These are phyloP conservation scores for Synanthedon andrenaeformis DNA, from an alignment of 2,888 invertebrate species.

Conservation along the genomic window DNA sequence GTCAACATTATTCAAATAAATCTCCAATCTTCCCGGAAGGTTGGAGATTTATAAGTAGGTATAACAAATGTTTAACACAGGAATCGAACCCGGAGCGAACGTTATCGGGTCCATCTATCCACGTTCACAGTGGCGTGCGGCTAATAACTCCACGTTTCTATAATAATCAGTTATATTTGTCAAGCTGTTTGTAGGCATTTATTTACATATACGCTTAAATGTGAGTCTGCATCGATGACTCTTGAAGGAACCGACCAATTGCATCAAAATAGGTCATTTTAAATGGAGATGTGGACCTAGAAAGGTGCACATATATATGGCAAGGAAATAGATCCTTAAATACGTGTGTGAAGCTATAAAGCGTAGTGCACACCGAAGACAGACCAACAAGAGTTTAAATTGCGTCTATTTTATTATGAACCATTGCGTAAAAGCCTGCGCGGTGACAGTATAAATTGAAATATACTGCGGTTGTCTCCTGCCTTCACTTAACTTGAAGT, in stretches of 20 bases:
- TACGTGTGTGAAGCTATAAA: not conserved
- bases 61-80: not conserved
- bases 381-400: not conserved
- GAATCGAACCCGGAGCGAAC: not conserved
- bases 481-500: constrained; percentile 25
- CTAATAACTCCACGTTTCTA: not conserved
- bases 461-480: constrained; percentile 26
- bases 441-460: constrained; percentile 18
- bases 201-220: not conserved
- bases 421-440: not conserved
- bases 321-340: too few species aligned
- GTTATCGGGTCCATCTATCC: not conserved
- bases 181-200: not conserved
- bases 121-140: not conserved
- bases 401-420: not conserved
- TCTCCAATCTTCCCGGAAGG: not conserved
- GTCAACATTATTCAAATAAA: too few species aligned
- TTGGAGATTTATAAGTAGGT: too few species aligned
- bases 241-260: not conserved
- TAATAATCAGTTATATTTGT: not conserved
- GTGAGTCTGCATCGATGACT: not conserved
- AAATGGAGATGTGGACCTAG: too few species aligned
- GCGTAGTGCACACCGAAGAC: not conserved
- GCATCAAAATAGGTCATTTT: too few species aligned
- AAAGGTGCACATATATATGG: too few species aligned